phyloP scores from a whole-genome alignment of 2,797 vertebrate species.

The Amphiprion clarkii region DNA sequence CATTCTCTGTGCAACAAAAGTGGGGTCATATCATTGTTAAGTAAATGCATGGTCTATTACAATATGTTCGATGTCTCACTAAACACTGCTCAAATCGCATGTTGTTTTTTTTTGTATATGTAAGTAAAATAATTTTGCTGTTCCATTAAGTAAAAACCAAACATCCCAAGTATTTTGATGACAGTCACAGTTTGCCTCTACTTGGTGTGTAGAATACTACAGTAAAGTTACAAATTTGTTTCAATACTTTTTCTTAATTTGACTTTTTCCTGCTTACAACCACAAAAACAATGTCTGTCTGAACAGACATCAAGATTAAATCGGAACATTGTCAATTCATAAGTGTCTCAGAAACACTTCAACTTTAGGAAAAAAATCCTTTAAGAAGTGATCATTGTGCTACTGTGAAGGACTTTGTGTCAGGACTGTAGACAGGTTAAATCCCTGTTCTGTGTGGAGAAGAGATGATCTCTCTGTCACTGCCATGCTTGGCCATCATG shows the following conservation, averaged over 20 bases:
- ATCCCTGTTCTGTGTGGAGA: not conserved
- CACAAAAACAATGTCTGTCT: not conserved
- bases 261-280: too few species aligned
- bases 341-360: not conserved
- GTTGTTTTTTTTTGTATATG: not conserved
- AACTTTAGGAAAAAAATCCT: not conserved
- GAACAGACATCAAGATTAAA: conserved; percentile 16
- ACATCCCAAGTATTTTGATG: not conserved
- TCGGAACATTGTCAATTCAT: not conserved
- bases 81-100: too few species aligned
- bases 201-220: too few species aligned
- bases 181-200: not conserved
- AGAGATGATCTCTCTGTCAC: not conserved
- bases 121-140: not conserved
- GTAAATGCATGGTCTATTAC: too few species aligned
- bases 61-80: not conserved
- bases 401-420: not conserved
- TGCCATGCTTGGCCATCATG: not conserved
- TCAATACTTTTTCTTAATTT: too few species aligned
- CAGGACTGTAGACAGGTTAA: not conserved
- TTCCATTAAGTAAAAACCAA: not conserved
- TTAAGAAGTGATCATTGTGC: not conserved
- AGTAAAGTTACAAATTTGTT: too few species aligned
- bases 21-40: not conserved
- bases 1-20: not conserved